These are phyloP conservation scores for Hydrotaea cyrtoneurina DNA, from an alignment of 2,888 invertebrate genomes.

Conservation along the genomic window DNA sequence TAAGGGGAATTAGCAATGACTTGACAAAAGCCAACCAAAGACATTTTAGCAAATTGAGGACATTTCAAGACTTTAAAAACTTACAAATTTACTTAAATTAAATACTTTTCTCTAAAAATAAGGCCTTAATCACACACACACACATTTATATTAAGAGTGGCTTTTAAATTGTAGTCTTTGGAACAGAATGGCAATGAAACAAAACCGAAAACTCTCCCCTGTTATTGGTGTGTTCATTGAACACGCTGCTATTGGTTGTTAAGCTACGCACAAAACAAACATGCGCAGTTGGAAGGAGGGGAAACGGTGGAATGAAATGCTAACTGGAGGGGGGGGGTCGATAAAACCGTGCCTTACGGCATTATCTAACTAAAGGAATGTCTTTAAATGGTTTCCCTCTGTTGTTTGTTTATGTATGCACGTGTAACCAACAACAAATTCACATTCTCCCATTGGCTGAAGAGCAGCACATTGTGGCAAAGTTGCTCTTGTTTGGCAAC, in stretches of 20 bases:
- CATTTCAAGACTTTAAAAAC: not conserved
- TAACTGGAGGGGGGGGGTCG: slow-evolving; percentile 1
- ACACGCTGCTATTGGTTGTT: not conserved
- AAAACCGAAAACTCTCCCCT: not conserved
- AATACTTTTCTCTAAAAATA: not conserved
- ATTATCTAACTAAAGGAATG: slow-evolving; percentile 8
- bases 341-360: slow-evolving; percentile 37
- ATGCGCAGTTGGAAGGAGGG: not conserved
- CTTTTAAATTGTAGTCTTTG: not conserved
- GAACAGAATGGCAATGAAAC: not conserved
- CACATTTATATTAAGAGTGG: too few species aligned
- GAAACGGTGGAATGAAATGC: slow-evolving; percentile 41
- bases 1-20: not conserved
- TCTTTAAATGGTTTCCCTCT: not conserved
- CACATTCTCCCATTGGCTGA: slow-evolving; percentile 51
- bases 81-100: not conserved
- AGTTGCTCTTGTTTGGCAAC: too few species aligned
- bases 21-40: not conserved
- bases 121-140: too few species aligned
- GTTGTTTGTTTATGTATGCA: not conserved
- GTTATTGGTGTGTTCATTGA: not conserved
- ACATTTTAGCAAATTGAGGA: not conserved
- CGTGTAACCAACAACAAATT: not conserved
- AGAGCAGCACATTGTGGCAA: too few species aligned
- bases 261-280: not conserved